Conservation (phyloP, 2,797 vertebrate genomes). For the Cossypha dichroa region DNA sequence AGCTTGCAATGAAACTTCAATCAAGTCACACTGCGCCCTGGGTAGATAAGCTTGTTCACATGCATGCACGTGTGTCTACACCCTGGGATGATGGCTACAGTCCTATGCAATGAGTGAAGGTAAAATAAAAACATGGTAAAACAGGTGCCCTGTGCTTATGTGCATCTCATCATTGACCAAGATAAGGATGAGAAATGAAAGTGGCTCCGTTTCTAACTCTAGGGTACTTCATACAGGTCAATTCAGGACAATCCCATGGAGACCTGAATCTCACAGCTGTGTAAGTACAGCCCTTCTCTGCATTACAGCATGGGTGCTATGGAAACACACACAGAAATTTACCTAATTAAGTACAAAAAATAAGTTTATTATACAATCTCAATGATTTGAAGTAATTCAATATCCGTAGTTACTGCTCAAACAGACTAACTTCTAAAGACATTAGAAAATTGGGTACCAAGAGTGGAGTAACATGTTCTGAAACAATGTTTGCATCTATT, state of each 20-base stretch:
- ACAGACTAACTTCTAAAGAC: neutral
- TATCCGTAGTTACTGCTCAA: neutral
- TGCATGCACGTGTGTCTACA: accelerated
- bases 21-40: neutral
- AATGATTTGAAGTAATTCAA: neutral
- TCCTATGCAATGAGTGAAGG: neutral
- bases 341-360: neutral
- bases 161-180: neutral
- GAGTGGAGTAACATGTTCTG: neutral
- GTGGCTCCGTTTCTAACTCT: neutral
- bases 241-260: neutral
- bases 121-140: neutral
- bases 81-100: neutral
- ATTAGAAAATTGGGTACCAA: neutral
- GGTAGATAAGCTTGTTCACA: neutral
- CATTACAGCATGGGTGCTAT: neutral
- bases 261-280: neutral
- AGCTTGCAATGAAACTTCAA: slow-evolving; percentile 35
- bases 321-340: neutral
- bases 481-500: neutral
- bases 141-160: accelerated
- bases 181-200: neutral
- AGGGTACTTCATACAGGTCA: neutral
- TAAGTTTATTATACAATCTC: neutral
- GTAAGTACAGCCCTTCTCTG: neutral